phyloP scores from a whole-genome alignment of 2,797 vertebrate genomes.

The Acanthiza pusilla region DNA sequence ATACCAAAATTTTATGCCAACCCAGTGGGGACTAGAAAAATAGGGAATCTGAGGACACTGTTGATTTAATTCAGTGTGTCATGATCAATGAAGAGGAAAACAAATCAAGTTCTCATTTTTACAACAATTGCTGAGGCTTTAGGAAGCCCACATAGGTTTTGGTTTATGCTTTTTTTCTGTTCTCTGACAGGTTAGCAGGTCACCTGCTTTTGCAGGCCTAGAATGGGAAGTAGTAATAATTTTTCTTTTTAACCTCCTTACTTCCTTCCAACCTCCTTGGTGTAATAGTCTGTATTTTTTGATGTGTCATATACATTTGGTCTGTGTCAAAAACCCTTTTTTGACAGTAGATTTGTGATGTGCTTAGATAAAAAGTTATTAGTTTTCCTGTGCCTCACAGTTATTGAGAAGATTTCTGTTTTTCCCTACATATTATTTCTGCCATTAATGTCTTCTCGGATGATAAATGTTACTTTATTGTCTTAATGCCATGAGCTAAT shows the following conservation, averaged over 20 bases:
- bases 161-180: neutral
- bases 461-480: neutral
- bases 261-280: neutral
- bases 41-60: neutral
- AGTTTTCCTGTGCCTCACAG: neutral
- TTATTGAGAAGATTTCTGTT: neutral
- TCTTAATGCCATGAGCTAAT: neutral
- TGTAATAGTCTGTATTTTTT: neutral
- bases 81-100: constrained; percentile 9
- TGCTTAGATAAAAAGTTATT: neutral
- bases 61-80: constrained; percentile 15
- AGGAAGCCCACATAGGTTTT: neutral
- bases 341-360: neutral
- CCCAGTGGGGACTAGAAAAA: neutral
- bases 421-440: neutral
- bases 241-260: neutral
- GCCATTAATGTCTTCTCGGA: neutral
- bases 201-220: neutral
- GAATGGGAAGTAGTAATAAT: neutral
- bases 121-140: neutral
- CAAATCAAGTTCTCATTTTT: neutral
- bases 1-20: neutral
- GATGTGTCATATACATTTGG: neutral
- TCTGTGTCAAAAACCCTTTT: neutral
- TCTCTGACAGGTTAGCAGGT: neutral